Conservation (phyloP, 2,113 vertebrate genomes). For the Dipodomys ordii region DNA sequence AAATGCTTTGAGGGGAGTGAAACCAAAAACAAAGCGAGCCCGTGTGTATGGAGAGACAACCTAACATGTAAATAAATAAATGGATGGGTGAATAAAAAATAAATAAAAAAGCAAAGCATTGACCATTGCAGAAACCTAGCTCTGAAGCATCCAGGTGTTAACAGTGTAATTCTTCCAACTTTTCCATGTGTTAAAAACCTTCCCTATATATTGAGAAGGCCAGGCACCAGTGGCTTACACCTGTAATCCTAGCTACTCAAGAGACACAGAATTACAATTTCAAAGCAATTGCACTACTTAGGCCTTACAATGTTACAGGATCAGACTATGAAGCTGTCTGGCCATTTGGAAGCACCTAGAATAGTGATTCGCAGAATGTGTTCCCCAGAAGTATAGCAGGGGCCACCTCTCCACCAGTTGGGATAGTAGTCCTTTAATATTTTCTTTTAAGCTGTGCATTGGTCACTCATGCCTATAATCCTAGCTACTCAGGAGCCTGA, state of each 20-base stretch:
- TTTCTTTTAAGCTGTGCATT: neutral
- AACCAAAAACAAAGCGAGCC: conserved; percentile 1
- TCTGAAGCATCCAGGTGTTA: neutral
- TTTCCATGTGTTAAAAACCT: conserved; percentile 1
- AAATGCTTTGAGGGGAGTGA: neutral
- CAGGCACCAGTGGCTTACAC: too few relatives aligned
- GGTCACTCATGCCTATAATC: too few relatives aligned
- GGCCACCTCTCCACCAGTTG: neutral
- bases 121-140: neutral
- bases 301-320: neutral
- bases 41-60: rapidly evolving
- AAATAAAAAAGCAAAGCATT: neutral
- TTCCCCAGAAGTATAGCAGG: neutral
- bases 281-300: neutral
- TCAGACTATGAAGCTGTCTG: neutral
- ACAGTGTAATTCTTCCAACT: neutral
- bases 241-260: too few relatives aligned
- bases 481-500: too few relatives aligned
- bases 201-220: too few relatives aligned
- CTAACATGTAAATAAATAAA: too few relatives aligned
- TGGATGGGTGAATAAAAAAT: too few relatives aligned
- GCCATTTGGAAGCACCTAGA: neutral
- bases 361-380: neutral
- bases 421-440: neutral
- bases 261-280: neutral